Conservation (phyloP, 23 tunicate species). For the Trididemnum nubilum region DNA sequence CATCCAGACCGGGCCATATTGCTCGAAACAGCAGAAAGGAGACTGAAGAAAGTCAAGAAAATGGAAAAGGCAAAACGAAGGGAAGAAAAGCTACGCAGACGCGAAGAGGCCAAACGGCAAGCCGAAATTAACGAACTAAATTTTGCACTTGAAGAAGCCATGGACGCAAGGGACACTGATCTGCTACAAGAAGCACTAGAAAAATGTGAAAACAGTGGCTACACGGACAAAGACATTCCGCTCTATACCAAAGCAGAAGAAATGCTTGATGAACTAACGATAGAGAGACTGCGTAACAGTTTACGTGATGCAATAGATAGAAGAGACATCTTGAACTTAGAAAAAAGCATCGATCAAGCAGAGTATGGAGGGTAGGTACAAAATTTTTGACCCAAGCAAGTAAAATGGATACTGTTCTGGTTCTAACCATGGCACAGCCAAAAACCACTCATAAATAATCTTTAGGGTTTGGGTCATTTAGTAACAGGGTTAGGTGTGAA, state of each 20-base stretch:
- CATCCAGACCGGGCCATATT: slow-evolving; percentile 36
- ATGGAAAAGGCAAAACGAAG: slow-evolving; percentile 45
- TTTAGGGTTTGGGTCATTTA: no score
- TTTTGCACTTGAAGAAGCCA: slow-evolving; percentile 39
- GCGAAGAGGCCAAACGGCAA: slow-evolving; percentile 29
- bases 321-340: slow-evolving; percentile 53
- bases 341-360: slow-evolving; percentile 59
- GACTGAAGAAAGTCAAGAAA: slow-evolving; percentile 49
- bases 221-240: slow-evolving; percentile 65
- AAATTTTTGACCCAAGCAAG: no score
- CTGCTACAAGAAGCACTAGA: slow-evolving; percentile 67
- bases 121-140: slow-evolving; percentile 55
- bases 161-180: slow-evolving; percentile 42
- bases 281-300: slow-evolving; percentile 24
- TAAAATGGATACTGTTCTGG: neutral
- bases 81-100: slow-evolving; percentile 36
- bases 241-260: slow-evolving; percentile 61
- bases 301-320: slow-evolving; percentile 58
- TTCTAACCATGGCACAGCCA: neutral
- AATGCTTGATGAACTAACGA: slow-evolving; percentile 51
- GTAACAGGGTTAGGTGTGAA: no score
- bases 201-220: slow-evolving; percentile 69
- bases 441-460: no score
- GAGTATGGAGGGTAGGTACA: slow-evolving; percentile 73
- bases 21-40: slow-evolving; percentile 57